phyloP scores from a whole-genome alignment of 2,113 vertebrate genomes.

The Guaruba guarouba region DNA sequence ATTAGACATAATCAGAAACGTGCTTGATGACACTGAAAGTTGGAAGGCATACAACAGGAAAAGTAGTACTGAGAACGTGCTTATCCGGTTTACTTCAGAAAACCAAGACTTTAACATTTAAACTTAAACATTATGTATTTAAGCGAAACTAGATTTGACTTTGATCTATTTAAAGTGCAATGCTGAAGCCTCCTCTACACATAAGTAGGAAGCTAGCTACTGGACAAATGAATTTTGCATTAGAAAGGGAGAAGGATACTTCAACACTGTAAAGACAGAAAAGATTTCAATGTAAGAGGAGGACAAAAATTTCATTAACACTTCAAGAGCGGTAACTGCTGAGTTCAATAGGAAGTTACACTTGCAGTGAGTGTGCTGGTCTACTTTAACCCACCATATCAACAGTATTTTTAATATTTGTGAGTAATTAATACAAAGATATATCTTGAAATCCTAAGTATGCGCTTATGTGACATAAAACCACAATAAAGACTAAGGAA shows the following conservation, averaged over 20 bases:
- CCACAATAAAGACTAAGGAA: not conserved
- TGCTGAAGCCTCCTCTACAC: not conserved
- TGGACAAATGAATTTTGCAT: not conserved
- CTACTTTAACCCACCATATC: not conserved
- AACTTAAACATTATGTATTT: not conserved
- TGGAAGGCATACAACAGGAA: not conserved
- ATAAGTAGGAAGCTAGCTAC: not conserved
- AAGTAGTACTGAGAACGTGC: not conserved
- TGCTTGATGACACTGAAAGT: not conserved
- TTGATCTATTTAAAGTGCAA: not conserved
- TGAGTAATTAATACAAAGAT: slow-evolving; percentile 12
- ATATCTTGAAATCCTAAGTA: not conserved
- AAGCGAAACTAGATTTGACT: not conserved
- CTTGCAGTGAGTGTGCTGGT: not conserved
- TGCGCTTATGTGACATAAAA: not conserved
- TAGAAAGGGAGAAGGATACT: not conserved
- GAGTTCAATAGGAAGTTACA: not conserved
- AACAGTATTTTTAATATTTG: not conserved
- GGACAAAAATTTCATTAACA: not conserved
- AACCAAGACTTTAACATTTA: not conserved
- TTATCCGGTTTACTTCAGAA: not conserved
- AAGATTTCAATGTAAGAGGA: not conserved
- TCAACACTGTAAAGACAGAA: not conserved
- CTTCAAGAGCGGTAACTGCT: not conserved
- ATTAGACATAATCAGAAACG: not conserved